These are phyloP conservation scores for Scomberomorus guttatus DNA, from an alignment of 2,797 vertebrate species.

Conservation along the genomic window DNA sequence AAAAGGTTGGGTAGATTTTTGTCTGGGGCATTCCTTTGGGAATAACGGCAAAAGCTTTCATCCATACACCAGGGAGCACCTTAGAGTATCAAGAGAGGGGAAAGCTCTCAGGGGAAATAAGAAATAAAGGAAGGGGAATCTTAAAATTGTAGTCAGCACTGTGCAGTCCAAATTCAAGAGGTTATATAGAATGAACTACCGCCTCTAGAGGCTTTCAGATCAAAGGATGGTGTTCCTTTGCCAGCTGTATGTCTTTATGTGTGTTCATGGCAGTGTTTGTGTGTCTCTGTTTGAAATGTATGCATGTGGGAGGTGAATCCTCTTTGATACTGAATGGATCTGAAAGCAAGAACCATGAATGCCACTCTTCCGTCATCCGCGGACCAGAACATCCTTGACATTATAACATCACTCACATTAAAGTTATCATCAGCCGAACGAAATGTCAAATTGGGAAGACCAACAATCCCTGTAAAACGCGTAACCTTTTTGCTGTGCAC, in stretches of 20 bases:
- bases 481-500: conserved; percentile 70
- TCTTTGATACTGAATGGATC: conserved; percentile 15
- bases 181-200: conserved; percentile 1
- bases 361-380: conserved; percentile 16
- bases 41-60: conserved; percentile 45
- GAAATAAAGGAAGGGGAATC: background rate
- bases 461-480: conserved; percentile 61
- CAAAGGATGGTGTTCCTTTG: background rate
- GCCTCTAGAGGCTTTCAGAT: background rate
- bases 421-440: conserved; percentile 60
- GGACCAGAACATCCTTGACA: conserved; percentile 62
- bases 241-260: background rate
- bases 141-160: background rate
- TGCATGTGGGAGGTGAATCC: conserved; percentile 19
- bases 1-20: conserved; percentile 39
- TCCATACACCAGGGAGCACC: conserved; percentile 16
- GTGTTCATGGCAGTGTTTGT: background rate
- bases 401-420: conserved; percentile 67
- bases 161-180: conserved; percentile 14
- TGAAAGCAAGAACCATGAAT: conserved; percentile 37
- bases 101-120: conserved; percentile 30
- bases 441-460: conserved; percentile 77
- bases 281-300: background rate
- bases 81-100: conserved; percentile 20
- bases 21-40: background rate